Base-by-base conservation (phyloP, 1,140 invertebrate species). In the Drosophila nannoptera region DNA sequence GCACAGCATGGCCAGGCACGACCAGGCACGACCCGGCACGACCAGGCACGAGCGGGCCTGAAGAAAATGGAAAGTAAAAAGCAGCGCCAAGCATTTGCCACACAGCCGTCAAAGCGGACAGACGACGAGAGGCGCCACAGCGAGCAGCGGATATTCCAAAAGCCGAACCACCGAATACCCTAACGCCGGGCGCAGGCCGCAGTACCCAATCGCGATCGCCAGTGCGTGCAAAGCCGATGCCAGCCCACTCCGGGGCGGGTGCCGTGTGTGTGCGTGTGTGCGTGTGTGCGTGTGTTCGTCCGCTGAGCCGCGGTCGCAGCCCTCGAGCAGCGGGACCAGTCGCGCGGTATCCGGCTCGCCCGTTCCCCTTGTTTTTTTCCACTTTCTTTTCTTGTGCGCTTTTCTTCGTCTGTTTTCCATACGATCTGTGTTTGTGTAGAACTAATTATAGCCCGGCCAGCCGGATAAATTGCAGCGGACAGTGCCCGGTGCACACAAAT, bases 51-150 rank as follows among this genome's bases (percentile, higher is more conserved):
- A 43, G 8, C 38, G 14, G 16, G 38, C 9, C 56, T 70, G 48
- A 71, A 62, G 63, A 68, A 83, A 84, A 83, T 83, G 69, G 81
- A 83, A 80, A 84, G 76, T 86, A 84, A 84, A 67, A 67, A 58
- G 12, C 55, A 12, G 12, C 32, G 12, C 14, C 73, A 76, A 68
- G 73, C 80, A 83, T 83, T 83, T 76, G 73, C 66, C 76, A 73
- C 69, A 80, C 65, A 73, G 56, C 76, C 81, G 77, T 80, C 80
- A 73, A 53, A 7, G 80, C 76, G 78, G 73, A 70, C 81, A 78
- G 80, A 84, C 80, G 76, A 66, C 33, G 46, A 31, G n/a, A 32
- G 35, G 36, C 3, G 22, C 22, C 22, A 68, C 35, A 29, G 12
- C 42, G 16, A 35, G n/a, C 31, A 16, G 14, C 29, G 52, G 45